Conservation (phyloP, 2,888 invertebrate species). For the Atherix ibis region DNA sequence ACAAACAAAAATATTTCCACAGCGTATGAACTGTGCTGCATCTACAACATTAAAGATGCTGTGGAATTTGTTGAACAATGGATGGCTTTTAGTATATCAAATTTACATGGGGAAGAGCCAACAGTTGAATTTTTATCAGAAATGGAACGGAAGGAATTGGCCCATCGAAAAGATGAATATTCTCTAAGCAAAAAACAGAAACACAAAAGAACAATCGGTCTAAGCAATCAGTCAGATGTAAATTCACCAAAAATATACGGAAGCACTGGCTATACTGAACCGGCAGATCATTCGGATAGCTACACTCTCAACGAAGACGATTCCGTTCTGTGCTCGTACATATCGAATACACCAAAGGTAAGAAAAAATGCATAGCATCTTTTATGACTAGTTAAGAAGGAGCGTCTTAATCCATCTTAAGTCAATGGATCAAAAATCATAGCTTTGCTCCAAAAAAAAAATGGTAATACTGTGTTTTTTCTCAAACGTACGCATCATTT, state of each 20-base stretch:
- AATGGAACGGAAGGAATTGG: slow-evolving; percentile 49
- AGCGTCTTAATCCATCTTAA: neutral
- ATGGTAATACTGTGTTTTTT: neutral
- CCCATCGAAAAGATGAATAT: slow-evolving; percentile 33
- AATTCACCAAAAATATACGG: slow-evolving; percentile 25
- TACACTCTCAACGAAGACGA: too few species aligned
- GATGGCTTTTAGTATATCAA: slow-evolving; percentile 58
- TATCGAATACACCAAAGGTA: slow-evolving; percentile 24
- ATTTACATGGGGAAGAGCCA: slow-evolving; percentile 44
- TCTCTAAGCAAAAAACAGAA: slow-evolving; percentile 13
- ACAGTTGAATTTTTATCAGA: slow-evolving; percentile 41
- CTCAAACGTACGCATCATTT: too few species aligned
- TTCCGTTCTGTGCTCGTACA: slow-evolving; percentile 19
- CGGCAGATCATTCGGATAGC: slow-evolving; percentile 2
- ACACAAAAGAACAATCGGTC: slow-evolving; percentile 6
- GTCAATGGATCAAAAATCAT: neutral
- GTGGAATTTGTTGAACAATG: slow-evolving; percentile 61
- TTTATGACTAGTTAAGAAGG: neutral
- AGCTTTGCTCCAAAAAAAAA: neutral
- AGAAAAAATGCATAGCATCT: slow-evolving; percentile 10
- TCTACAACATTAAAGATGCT: slow-evolving; percentile 45
- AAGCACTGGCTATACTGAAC: slow-evolving; percentile 6
- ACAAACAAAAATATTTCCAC: too few species aligned
- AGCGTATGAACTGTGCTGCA: slow-evolving; percentile 48
- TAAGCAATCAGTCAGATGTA: slow-evolving; percentile 10